Percentiles rank a stretch among this genome's conserved stretches.
phyloP scores from a whole-genome alignment of 2,797 vertebrate genomes.

The Labroides dimidiatus region DNA sequence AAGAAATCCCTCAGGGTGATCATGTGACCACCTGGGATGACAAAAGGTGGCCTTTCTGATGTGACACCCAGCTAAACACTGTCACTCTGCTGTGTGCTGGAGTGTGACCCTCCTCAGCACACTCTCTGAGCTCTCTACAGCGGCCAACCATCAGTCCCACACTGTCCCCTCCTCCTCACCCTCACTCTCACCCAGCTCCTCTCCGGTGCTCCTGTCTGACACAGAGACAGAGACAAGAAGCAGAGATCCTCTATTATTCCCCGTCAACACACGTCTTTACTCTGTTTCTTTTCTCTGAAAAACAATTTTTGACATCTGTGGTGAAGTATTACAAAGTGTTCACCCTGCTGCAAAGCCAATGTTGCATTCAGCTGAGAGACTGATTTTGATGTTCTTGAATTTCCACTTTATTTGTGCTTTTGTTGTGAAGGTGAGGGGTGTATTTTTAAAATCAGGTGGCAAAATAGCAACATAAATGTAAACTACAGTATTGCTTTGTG shows the following conservation, averaged over 20 bases:
- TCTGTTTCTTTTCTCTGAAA: neutral
- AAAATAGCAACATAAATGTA: no score
- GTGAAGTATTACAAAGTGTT: neutral
- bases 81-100: slow-evolving; percentile 53
- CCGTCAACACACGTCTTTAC: neutral
- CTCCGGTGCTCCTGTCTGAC: slow-evolving; percentile 37
- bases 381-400: neutral
- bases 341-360: neutral
- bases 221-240: slow-evolving; percentile 14
- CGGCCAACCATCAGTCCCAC: slow-evolving; percentile 34
- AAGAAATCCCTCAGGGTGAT: slow-evolving; percentile 3
- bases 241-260: slow-evolving; percentile 10
- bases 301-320: neutral
- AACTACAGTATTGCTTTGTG: neutral
- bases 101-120: slow-evolving; percentile 49
- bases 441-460: no score
- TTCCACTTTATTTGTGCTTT: no score
- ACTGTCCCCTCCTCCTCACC: slow-evolving; percentile 15
- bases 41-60: slow-evolving; percentile 25
- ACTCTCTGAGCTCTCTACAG: slow-evolving; percentile 12
- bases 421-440: no score
- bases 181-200: slow-evolving; percentile 22
- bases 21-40: slow-evolving; percentile 47
- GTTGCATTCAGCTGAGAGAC: neutral
- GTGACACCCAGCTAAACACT: slow-evolving; percentile 45